Conservation (phyloP, 2,888 invertebrate genomes). For the Brachypterus glaber region DNA sequence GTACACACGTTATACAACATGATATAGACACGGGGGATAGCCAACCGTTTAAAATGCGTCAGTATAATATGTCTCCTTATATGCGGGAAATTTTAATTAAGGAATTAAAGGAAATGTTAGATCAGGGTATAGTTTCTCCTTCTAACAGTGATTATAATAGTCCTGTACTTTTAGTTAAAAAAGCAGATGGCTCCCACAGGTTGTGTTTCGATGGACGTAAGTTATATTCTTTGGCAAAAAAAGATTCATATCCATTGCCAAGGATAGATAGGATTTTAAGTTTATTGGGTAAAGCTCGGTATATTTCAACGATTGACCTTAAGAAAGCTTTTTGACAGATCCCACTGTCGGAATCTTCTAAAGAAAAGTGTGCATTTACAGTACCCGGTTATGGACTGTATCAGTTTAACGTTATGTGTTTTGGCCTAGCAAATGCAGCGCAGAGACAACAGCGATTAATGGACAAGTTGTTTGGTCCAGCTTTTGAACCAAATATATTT, state of each 20-base stretch:
- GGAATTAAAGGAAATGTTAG: too few species aligned
- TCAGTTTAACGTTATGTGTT: too few species aligned
- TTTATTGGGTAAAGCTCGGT: slow-evolving; percentile 11
- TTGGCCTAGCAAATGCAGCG: too few species aligned
- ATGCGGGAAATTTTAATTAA: too few species aligned
- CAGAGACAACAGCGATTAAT: too few species aligned
- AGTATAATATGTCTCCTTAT: too few species aligned
- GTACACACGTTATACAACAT: slow-evolving; percentile 11
- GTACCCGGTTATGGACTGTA: too few species aligned
- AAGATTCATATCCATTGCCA: slow-evolving; percentile 13
- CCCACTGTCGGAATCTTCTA: too few species aligned
- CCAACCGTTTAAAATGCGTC: slow-evolving; percentile 10
- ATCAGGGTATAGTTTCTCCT: slow-evolving; percentile 11
- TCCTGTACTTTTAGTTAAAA: slow-evolving; percentile 16
- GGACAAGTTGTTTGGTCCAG: too few species aligned
- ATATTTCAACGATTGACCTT: slow-evolving; percentile 15
- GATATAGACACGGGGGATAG: slow-evolving; percentile 12
- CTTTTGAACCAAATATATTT: too few species aligned
- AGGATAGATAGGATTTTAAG: slow-evolving; percentile 14
- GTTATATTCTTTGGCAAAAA: slow-evolving; percentile 11
- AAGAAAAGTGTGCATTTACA: too few species aligned
- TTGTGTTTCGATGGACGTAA: slow-evolving; percentile 13
- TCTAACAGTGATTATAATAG: slow-evolving; percentile 11
- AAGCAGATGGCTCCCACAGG: slow-evolving; percentile 11
- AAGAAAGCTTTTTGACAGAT: slow-evolving; percentile 15